phyloP scores from a whole-genome alignment of 2,113 vertebrate genomes.

The Malurus alboscapulatus region DNA sequence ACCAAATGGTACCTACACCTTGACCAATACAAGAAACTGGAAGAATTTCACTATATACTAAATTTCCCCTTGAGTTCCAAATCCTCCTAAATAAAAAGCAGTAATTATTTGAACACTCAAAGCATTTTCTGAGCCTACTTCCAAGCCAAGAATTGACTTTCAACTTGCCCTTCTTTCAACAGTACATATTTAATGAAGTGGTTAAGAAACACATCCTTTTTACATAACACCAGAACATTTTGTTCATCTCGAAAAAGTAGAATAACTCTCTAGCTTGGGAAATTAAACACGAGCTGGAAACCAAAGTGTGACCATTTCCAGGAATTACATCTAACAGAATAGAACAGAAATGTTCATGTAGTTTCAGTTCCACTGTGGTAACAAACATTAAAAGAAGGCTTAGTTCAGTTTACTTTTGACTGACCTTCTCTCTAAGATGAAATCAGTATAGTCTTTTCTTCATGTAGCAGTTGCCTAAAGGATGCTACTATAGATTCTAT shows the following conservation, averaged over 20 bases:
- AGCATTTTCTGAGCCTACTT: not conserved
- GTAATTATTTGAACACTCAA: conserved; percentile 14
- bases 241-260: not conserved
- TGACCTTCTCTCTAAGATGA: not conserved
- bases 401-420: not conserved
- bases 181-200: conserved; percentile 19
- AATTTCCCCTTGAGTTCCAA: not conserved
- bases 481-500: not conserved
- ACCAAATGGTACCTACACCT: not conserved
- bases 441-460: not conserved
- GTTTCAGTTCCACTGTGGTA: not conserved
- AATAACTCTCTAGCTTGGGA: not conserved
- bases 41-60: not conserved
- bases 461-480: not conserved
- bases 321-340: not conserved
- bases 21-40: not conserved
- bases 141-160: not conserved
- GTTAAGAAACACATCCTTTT: conserved; percentile 41
- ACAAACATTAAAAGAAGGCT: not conserved
- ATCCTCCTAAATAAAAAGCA: not conserved
- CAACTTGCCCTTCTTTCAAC: conserved; percentile 26
- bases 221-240: conserved; percentile 17
- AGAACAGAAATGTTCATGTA: not conserved
- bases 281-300: conserved; percentile 5
- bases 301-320: not conserved